A percentile compares a stretch with the other conserved stretches of the same genome.
Evolutionary conservation across 2,797 vertebrate genomes (phyloP).

Genomic region (Sciurus carolinensis): DNA sequence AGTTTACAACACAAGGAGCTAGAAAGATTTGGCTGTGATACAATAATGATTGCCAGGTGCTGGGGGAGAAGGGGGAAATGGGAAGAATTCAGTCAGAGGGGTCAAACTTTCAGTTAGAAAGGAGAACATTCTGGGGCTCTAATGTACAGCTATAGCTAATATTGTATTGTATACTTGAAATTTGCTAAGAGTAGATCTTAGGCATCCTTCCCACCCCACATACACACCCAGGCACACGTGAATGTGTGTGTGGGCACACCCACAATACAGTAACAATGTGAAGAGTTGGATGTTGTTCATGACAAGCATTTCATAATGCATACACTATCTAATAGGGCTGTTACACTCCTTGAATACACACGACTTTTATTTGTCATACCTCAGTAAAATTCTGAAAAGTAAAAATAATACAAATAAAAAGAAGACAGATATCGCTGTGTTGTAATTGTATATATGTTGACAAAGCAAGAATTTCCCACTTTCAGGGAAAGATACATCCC

Average conservation of each 20-base stretch:
- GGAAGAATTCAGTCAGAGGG: not conserved
- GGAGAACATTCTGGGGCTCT: not conserved
- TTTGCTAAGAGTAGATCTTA: not conserved
- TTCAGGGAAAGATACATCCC: slow-evolving; percentile 95
- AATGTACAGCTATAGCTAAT: not conserved
- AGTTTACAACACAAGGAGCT: slow-evolving; percentile 95
- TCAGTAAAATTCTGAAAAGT: not conserved
- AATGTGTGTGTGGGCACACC: no score
- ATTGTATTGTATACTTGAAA: not conserved
- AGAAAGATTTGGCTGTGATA: slow-evolving; percentile 79
- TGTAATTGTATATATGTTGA: slow-evolving; percentile 96
- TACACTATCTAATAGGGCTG: not conserved
- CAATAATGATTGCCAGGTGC: not conserved
- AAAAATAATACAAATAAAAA: not conserved
- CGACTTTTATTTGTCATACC: not conserved
- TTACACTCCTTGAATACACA: not conserved
- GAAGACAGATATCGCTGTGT: slow-evolving; percentile 90
- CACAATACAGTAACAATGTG: not conserved
- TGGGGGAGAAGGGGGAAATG: not conserved
- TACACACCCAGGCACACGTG: not conserved
- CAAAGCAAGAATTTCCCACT: slow-evolving; percentile 96
- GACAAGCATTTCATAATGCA: not conserved
- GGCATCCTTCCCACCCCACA: not conserved
- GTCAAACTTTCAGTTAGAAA: not conserved
- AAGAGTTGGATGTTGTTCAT: not conserved